A percentile compares a stretch with the other conserved stretches of the same genome.
Evolutionary conservation across 2,113 vertebrate species (phyloP).

Genomic region (Prinia subflava): DNA sequence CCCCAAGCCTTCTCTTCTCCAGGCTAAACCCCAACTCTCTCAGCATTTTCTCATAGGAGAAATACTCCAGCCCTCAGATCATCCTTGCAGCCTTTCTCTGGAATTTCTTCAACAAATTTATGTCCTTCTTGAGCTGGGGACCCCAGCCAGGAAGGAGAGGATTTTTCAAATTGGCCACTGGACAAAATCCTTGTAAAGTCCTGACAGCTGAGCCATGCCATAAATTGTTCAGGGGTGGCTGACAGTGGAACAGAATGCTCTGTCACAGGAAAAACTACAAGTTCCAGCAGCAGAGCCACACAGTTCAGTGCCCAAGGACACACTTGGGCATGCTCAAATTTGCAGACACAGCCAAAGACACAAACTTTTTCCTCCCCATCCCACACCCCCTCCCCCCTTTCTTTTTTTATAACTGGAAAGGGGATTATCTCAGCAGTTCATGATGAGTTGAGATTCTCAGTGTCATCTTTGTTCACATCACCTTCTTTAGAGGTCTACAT

Average conservation of each 20-base stretch:
- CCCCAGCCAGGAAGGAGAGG: background rate
- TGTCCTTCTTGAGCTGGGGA: background rate
- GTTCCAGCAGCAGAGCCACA: background rate
- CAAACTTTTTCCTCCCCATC: background rate
- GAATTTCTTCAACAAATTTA: background rate
- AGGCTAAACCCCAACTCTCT: background rate
- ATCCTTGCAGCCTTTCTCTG: background rate
- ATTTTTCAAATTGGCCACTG: background rate
- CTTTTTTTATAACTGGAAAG: background rate
- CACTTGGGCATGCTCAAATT: background rate
- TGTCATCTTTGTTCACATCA: background rate
- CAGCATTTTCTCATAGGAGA: background rate
- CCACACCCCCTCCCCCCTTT: rapidly evolving
- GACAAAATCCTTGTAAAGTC: background rate
- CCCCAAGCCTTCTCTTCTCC: background rate
- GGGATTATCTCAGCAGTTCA: background rate
- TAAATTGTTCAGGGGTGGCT: background rate
- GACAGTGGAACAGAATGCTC: background rate
- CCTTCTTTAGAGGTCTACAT: background rate
- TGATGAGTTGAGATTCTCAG: background rate
- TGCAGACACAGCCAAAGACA: background rate
- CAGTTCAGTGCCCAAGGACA: background rate
- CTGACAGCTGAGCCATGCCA: background rate
- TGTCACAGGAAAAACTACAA: background rate
- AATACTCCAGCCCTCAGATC: background rate